Conservation (phyloP, 2,113 vertebrate species). For the Hypomesus transpacificus region DNA sequence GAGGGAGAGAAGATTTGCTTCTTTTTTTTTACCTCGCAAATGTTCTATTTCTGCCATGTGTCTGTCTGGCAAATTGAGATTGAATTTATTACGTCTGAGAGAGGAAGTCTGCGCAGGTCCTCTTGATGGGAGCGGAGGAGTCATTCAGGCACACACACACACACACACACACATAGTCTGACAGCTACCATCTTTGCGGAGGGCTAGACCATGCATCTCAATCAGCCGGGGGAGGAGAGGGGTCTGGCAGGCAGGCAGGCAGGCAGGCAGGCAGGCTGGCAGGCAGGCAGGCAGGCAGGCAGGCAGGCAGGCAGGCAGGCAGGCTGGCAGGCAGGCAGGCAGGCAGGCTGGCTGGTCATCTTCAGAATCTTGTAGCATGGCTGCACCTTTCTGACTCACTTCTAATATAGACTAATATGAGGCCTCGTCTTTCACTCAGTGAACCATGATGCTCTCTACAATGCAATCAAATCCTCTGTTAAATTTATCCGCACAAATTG, state of each 20-base stretch:
- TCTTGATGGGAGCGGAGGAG: neutral
- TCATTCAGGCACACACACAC: neutral
- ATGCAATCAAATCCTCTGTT: no score
- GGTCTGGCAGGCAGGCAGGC: neutral
- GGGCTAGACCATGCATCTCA: neutral
- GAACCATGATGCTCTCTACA: no score
- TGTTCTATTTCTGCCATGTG: conserved; percentile 44
- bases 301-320: no score
- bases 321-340: no score
- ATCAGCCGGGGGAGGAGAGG: neutral
- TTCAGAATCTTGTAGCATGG: neutral
- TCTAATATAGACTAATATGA: no score
- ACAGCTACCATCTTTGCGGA: neutral
- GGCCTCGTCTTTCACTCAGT: no score
- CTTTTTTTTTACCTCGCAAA: conserved; percentile 18
- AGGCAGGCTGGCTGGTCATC: neutral
- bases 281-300: no score
- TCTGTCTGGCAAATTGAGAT: conserved; percentile 42
- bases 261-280: no score
- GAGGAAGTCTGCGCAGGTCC: neutral
- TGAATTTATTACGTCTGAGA: conserved; percentile 30
- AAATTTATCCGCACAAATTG: no score
- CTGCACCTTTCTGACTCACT: neutral
- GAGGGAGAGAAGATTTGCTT: conserved; percentile 28
- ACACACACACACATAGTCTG: conserved; percentile 5